phyloP scores from a whole-genome alignment of 2,888 invertebrate species.

The Melanostoma scalare region DNA sequence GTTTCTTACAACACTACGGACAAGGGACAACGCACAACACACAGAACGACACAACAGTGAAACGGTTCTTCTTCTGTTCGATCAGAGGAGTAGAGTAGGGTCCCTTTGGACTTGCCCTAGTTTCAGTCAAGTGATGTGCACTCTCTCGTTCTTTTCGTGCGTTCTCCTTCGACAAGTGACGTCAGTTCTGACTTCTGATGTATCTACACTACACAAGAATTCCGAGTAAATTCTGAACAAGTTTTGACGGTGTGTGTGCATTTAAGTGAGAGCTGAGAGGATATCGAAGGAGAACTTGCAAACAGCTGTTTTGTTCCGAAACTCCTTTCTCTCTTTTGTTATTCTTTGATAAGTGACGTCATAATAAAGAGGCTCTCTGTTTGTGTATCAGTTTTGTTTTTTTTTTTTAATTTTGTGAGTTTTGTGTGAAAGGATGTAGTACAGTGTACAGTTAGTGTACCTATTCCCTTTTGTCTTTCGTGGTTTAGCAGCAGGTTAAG shows the following conservation, averaged over 20 bases:
- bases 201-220: slow-evolving; percentile 40
- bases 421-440: slow-evolving; percentile 28
- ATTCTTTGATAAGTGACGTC: slow-evolving; percentile 10
- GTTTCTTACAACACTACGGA: slow-evolving; percentile 8
- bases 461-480: slow-evolving; percentile 32
- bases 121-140: slow-evolving; percentile 39
- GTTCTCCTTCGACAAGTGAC: slow-evolving; percentile 60
- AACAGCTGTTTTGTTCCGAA: slow-evolving; percentile 67
- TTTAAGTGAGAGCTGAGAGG: slow-evolving; percentile 35
- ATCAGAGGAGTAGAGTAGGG: background rate
- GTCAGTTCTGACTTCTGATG: slow-evolving; percentile 38
- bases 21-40: background rate
- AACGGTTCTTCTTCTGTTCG: background rate
- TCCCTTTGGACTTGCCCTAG: slow-evolving; percentile 72
- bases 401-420: background rate
- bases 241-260: background rate
- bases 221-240: slow-evolving; percentile 57
- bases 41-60: background rate
- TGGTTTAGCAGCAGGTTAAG: slow-evolving; percentile 55
- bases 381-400: slow-evolving; percentile 4
- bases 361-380: background rate
- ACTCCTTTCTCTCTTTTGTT: slow-evolving; percentile 48
- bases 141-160: slow-evolving; percentile 1
- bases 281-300: slow-evolving; percentile 41
- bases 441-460: background rate